Percentiles rank a stretch among this genome's conserved stretches.
These are phyloP conservation scores for Nemotelus pantherinus DNA, from an alignment of 2,888 invertebrate genomes.

Conservation along the genomic window DNA sequence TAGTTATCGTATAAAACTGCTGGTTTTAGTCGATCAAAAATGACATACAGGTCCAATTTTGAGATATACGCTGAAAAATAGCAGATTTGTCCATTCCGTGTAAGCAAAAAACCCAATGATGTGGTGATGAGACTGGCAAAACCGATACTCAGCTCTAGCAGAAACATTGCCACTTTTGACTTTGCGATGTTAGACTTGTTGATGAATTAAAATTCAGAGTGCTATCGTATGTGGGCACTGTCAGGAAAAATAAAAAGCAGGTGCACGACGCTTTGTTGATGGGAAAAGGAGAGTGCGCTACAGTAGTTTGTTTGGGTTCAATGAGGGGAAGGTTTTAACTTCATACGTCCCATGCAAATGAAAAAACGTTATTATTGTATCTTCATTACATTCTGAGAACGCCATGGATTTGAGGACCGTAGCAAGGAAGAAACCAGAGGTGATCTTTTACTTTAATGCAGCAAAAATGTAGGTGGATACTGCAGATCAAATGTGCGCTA, in stretches of 20 bases:
- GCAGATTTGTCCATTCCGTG: no score
- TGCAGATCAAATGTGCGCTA: background rate
- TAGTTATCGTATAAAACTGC: background rate
- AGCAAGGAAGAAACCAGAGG: no score
- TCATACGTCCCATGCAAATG: background rate
- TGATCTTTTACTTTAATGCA: background rate
- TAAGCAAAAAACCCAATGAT: background rate
- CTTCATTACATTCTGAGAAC: background rate
- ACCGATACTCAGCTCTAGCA: background rate
- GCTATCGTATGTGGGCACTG: background rate
- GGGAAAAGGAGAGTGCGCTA: background rate
- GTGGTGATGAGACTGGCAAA: background rate
- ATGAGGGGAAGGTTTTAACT: background rate
- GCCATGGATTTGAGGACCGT: background rate
- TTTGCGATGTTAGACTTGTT: background rate
- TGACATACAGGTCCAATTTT: background rate
- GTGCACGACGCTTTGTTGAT: background rate
- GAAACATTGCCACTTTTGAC: background rate
- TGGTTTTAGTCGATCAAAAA: background rate
- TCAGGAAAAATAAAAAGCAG: background rate
- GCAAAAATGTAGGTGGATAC: background rate
- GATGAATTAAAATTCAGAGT: background rate
- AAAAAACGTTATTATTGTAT: background rate
- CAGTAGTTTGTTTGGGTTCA: background rate
- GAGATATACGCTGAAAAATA: background rate